These are phyloP conservation scores for Enoplosus armatus DNA, from an alignment of 2,797 vertebrate genomes.

Conservation along the genomic window DNA sequence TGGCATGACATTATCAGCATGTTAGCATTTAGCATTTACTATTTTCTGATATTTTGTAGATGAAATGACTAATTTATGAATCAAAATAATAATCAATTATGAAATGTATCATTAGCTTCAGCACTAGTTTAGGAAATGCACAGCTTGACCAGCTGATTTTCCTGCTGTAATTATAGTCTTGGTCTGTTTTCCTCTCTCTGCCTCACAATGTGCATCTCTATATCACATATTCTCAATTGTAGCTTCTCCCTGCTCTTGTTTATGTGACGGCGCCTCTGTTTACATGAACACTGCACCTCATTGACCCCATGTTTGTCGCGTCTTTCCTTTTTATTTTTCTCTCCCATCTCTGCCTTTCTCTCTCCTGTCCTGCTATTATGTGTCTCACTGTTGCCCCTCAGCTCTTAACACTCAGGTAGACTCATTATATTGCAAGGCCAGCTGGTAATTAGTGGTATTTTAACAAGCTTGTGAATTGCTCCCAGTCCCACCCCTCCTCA, in stretches of 20 bases:
- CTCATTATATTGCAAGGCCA: constrained; percentile 74
- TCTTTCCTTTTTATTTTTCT: constrained; percentile 25
- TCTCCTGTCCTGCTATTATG: constrained; percentile 26
- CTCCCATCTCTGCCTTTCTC: constrained; percentile 18
- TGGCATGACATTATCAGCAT: neutral
- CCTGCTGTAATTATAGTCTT: constrained; percentile 9
- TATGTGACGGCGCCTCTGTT: constrained; percentile 36
- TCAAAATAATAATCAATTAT: constrained; percentile 15
- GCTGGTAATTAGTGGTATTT: constrained; percentile 76
- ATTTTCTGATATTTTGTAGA: neutral
- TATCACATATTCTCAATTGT: neutral
- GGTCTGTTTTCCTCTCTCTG: neutral
- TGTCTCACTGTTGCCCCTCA: constrained; percentile 47
- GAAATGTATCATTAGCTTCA: constrained; percentile 12
- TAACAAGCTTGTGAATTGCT: constrained; percentile 77
- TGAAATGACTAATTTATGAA: constrained; percentile 4
- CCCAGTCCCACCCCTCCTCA: constrained; percentile 65
- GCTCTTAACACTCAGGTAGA: constrained; percentile 66
- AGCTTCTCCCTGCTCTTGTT: constrained; percentile 16
- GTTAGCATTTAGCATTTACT: neutral
- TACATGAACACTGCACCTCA: constrained; percentile 28
- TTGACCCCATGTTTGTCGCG: constrained; percentile 38
- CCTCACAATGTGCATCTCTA: neutral
- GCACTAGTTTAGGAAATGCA: neutral
- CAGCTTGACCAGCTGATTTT: neutral